Evolutionary conservation across 2,888 invertebrate genomes (phyloP), one percentile per base, ranked within the genome.

Genomic region (Allygus modestus): DNA sequence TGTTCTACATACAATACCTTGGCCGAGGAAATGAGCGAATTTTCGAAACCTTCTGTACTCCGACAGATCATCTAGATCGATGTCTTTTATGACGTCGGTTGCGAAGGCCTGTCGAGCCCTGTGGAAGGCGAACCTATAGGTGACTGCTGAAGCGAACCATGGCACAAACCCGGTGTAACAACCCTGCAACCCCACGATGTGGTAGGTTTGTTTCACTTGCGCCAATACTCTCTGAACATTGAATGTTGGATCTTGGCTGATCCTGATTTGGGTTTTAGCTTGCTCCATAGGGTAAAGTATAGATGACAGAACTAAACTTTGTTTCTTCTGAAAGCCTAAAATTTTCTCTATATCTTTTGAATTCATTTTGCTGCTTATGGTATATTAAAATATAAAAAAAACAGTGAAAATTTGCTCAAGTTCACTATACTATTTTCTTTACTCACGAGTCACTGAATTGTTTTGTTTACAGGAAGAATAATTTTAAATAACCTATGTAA

Each of bases 21-120:
- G 1, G 7, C 54, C 54, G 54, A 54, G 54, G 11, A 7, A 54
- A 1, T 54, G 54, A 11, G 54, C 23, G 23, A 54, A 54, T n/a
- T 9, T n/a, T 54, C 54, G 54, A 23, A 54, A 54, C 54, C 54
- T 54, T 54, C 54, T 54, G 54, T 54, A 54, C 54, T 54, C 54
- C 20, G 54, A 54, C 11, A 54, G 23, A 54, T 23, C 54, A 4
- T 54, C 54, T 20, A 54, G 54, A 11, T 54, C 54, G 54, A 54
- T 54, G 23, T 54, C 54, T 54, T 54, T 54, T 20, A 54, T 12
- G 4, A 9, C 23, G 20, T 23, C 23, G 54, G 23, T n/a, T 23
- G 23, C 2, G 15, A 54, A 23, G 11, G 54, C 54, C 1, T 23
- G 5, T 1, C 4, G 54, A 23, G 54, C 11, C 9, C 20, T 2